Percentiles rank a stretch among this genome's conserved stretches.
Conservation (phyloP, 1,140 invertebrate genomes). For the Procambarus clarkii region DNA sequence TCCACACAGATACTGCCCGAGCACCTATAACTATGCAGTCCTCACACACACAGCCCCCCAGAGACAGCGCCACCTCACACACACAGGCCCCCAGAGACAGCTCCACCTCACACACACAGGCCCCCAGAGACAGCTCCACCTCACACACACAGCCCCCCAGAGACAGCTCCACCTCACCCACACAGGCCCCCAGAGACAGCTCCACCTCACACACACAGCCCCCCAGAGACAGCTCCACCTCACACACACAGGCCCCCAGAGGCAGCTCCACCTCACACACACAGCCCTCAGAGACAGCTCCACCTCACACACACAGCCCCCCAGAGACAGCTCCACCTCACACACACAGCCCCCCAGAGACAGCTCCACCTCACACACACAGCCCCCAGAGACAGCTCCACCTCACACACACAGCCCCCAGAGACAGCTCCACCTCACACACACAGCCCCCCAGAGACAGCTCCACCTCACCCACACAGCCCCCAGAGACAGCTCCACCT, state of each 20-base stretch:
- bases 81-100: not conserved
- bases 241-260: not conserved
- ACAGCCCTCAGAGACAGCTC: too few relatives aligned
- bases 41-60: too few relatives aligned
- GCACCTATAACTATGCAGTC: too few relatives aligned
- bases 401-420: too few relatives aligned
- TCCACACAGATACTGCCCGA: too few relatives aligned
- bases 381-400: too few relatives aligned
- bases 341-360: too few relatives aligned
- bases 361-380: too few relatives aligned
- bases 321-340: too few relatives aligned
- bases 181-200: not conserved
- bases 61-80: too few relatives aligned
- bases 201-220: not conserved
- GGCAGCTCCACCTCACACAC: not conserved
- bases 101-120: not conserved
- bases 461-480: not conserved
- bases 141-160: not conserved
- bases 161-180: not conserved
- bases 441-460: not conserved
- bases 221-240: not conserved
- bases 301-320: too few relatives aligned
- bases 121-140: not conserved
- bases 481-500: not conserved
- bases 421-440: too few relatives aligned